Evolutionary conservation across 2,113 vertebrate species (phyloP).

Genomic region (Paradoxurus hermaphroditus): DNA sequence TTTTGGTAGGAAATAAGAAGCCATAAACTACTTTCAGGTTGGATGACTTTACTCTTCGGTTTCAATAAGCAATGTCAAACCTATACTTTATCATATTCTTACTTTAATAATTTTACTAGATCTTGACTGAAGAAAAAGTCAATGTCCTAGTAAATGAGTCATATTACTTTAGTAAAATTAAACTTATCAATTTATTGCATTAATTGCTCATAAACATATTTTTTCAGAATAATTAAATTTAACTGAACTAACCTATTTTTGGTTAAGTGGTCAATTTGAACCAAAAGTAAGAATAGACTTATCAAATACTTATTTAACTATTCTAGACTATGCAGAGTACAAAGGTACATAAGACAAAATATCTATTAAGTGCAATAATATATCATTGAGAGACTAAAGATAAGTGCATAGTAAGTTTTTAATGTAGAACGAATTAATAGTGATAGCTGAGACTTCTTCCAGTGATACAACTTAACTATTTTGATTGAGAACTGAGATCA

Average conservation of each 20-base stretch:
- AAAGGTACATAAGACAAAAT: neutral
- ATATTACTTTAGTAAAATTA: neutral
- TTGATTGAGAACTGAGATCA: neutral
- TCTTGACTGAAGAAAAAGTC: neutral
- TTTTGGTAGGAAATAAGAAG: neutral
- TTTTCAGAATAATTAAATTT: neutral
- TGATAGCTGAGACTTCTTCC: neutral
- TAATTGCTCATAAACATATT: neutral
- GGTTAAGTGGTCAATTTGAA: neutral
- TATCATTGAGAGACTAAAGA: neutral
- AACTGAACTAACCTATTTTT: neutral
- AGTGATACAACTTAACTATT: neutral
- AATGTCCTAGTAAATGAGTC: neutral
- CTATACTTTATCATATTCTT: neutral
- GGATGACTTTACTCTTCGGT: neutral
- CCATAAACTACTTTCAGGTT: neutral
- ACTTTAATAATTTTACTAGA: neutral
- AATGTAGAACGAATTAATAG: neutral
- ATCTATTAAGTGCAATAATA: neutral
- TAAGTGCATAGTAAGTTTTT: neutral
- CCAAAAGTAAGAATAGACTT: neutral
- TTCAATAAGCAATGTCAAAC: neutral
- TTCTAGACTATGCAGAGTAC: too few species aligned
- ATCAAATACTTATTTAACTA: neutral
- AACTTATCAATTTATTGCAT: neutral